Evolutionary conservation across 2,888 invertebrate species (phyloP).

Genomic region (Molanna angustata): DNA sequence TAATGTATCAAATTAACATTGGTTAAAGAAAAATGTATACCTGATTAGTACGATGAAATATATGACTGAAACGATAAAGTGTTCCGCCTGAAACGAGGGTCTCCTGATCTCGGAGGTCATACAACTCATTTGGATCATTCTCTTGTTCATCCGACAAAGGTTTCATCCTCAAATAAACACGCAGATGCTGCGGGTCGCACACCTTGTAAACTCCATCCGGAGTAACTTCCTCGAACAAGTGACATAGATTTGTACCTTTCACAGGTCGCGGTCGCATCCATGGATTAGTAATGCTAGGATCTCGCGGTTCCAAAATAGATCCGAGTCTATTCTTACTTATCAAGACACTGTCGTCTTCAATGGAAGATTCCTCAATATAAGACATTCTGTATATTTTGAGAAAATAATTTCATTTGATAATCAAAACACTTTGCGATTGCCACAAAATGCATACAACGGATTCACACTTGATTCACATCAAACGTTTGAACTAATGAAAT

Average conservation of each 20-base stretch:
- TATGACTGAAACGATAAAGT: slow-evolving; percentile 14
- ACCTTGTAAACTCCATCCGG: slow-evolving; percentile 12
- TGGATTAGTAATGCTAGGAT: slow-evolving; percentile 48
- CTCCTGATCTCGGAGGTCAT: neutral
- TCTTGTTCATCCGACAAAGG: too few species aligned
- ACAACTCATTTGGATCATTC: too few species aligned
- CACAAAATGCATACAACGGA: too few species aligned
- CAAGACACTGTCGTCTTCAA: slow-evolving; percentile 8
- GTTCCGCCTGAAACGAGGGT: too few species aligned
- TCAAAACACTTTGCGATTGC: too few species aligned
- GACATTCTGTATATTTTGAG: too few species aligned
- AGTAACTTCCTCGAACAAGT: slow-evolving; percentile 46
- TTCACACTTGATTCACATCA: too few species aligned
- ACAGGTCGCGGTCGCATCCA: slow-evolving; percentile 50
- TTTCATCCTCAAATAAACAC: slow-evolving; percentile 56
- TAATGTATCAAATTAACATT: too few species aligned
- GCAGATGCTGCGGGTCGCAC: slow-evolving; percentile 39
- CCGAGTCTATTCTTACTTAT: slow-evolving; percentile 38
- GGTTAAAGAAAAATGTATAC: too few species aligned
- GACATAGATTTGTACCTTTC: slow-evolving; percentile 47
- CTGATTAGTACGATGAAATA: slow-evolving; percentile 7
- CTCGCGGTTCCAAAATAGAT: slow-evolving; percentile 51
- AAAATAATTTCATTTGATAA: too few species aligned
- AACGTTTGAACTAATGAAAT: too few species aligned
- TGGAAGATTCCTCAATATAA: neutral